A percentile compares a stretch with the other conserved stretches of the same genome.
Conservation (phyloP, 2,113 vertebrate genomes). For the Chionis minor region DNA sequence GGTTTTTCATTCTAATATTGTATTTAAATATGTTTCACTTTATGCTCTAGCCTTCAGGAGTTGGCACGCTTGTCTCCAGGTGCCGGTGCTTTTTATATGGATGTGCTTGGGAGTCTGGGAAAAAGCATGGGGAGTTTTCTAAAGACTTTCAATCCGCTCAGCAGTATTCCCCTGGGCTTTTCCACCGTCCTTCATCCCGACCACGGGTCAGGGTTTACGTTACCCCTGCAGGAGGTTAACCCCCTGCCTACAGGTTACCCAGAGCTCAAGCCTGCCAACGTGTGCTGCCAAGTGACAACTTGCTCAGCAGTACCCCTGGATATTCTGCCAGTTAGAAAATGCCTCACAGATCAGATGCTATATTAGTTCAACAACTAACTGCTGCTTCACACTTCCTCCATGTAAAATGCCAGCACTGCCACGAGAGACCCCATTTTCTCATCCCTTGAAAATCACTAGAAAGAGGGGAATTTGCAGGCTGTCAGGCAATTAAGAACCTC, state of each 20-base stretch:
- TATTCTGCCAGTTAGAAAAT: background rate
- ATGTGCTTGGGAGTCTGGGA: background rate
- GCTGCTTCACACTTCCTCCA: background rate
- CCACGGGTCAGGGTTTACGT: background rate
- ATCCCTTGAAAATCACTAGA: conserved; percentile 1
- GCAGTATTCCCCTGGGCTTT: background rate
- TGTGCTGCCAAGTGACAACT: background rate
- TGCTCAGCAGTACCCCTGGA: background rate
- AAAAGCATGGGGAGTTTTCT: background rate
- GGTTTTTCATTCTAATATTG: background rate
- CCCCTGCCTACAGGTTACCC: rapidly evolving
- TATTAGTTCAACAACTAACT: background rate
- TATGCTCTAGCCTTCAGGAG: background rate
- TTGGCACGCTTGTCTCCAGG: background rate
- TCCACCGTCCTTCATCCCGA: background rate
- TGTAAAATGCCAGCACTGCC: background rate
- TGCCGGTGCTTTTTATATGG: background rate
- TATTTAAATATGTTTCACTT: background rate
- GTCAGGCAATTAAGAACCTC: conserved; percentile 18
- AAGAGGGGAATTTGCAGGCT: background rate
- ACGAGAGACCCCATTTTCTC: background rate
- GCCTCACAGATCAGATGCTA: background rate
- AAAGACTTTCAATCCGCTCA: background rate
- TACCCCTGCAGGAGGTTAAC: background rate
- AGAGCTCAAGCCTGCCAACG: background rate